Evolutionary conservation across 2,113 vertebrate genomes (phyloP).

Genomic region (Acinonyx jubatus): DNA sequence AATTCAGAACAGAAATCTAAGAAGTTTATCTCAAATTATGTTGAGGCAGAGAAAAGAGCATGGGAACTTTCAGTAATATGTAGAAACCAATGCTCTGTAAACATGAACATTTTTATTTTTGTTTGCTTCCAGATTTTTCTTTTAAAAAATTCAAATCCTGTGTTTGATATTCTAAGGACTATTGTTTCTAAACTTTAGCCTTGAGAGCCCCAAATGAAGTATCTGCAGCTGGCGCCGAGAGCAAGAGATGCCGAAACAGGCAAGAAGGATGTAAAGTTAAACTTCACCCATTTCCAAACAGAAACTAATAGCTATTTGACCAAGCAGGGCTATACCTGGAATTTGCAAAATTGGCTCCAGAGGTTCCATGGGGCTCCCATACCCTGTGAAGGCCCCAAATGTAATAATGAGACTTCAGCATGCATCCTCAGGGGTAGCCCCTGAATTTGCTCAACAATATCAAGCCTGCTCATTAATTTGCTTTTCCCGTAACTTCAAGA

Average conservation of each 20-base stretch:
- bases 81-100: conserved; percentile 13
- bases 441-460: conserved; percentile 17
- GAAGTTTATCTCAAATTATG: background rate
- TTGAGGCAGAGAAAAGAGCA: background rate
- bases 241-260: background rate
- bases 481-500: conserved; percentile 49
- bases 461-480: conserved; percentile 42
- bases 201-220: background rate
- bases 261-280: background rate
- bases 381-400: background rate
- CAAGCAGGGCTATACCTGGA: background rate
- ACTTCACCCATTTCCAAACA: background rate
- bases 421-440: background rate
- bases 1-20: background rate
- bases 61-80: background rate
- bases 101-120: background rate
- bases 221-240: background rate
- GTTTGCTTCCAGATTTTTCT: background rate
- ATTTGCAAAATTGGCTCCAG: background rate
- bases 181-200: background rate
- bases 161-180: conserved; percentile 19
- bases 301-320: conserved; percentile 4
- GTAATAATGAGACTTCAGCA: background rate
- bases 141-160: background rate
- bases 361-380: background rate